Evolutionary conservation across 2,113 vertebrate genomes (phyloP), one percentile per base, ranked within the genome.

Genomic region (Capricornis sumatraensis): DNA sequence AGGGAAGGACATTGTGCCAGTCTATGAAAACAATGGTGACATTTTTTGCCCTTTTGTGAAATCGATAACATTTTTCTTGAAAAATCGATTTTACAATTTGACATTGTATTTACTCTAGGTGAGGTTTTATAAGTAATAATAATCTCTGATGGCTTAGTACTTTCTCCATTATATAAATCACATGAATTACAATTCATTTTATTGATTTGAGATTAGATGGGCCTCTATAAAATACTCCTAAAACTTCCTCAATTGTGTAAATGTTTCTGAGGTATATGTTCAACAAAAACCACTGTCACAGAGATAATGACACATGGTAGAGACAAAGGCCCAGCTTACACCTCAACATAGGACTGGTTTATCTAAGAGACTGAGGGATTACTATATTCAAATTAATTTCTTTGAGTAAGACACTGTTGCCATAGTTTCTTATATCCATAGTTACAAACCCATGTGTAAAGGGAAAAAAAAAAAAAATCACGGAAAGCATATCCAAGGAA

Each of bases 391-490:
- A 58, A 52, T 43, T 86, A 82, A 19, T 81, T 88, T 89, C 85
- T 91, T 89, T 96, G 93, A 83, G 74, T n/a, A 89, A 87, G 19
- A 27, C 25, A 89, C 43, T 50, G 82, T 96, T 97, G 86, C 91
- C 91, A 97, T 96, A 89, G 97, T 97, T 97, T 94, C 97, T 95
- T 17, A 47, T 96, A 83, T 96, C 85, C 85, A 27, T 96, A 90
- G 92, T 83, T 96, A 97, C 88, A 87, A n/a, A 55, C 93, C 76
- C 97, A 47, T 28, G 17, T 30, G 52, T 43, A 87, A 94, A 82
- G 9, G 23, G 71, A n/a, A n/a, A n/a, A n/a, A n/a, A 55, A 52
- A 85, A 85, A 62, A 89, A 93, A 71, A n/a, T 3, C 57, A 88
- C 28, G 91, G 67, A 96, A 94, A 47, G 19, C 71, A 60, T 91